A percentile compares a stretch with the other conserved stretches of the same genome.
phyloP scores from a whole-genome alignment of 1,140 invertebrate genomes.

The Bacillus rossius region DNA sequence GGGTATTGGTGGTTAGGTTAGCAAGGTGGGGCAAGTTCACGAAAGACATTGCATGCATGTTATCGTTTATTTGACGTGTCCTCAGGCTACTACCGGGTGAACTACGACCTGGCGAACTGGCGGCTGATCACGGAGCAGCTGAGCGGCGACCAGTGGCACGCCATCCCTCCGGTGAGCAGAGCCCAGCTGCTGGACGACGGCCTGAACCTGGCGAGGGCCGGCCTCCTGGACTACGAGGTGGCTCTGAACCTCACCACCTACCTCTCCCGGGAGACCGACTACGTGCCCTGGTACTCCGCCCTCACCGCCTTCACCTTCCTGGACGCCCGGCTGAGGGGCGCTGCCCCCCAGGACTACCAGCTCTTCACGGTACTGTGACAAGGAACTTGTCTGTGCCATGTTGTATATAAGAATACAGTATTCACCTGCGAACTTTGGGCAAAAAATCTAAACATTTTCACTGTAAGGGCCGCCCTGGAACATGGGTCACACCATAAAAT shows the following conservation, averaged over 20 bases:
- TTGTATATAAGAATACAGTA: no score
- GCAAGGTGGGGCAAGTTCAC: no score
- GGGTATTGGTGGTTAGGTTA: no score
- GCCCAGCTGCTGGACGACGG: slow-evolving; percentile 57
- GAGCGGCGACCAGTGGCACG: slow-evolving; percentile 23
- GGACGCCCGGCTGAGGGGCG: slow-evolving; percentile 27
- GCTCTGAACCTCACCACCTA: slow-evolving; percentile 47
- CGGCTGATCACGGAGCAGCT: slow-evolving; percentile 38
- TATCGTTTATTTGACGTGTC: no score
- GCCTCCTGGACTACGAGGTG: slow-evolving; percentile 39
- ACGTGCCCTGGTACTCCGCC: slow-evolving; percentile 50
- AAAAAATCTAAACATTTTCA: no score
- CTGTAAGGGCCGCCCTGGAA: no score
- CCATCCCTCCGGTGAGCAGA: slow-evolving; percentile 45
- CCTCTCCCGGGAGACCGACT: slow-evolving; percentile 45
- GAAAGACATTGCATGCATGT: no score
- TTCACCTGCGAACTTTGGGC: no score
- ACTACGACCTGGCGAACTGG: slow-evolving; percentile 51
- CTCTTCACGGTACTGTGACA: no score
- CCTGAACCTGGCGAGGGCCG: slow-evolving; percentile 47
- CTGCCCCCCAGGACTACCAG: neutral
- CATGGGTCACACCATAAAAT: no score
- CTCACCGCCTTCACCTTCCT: slow-evolving; percentile 31
- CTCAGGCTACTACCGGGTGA: slow-evolving; percentile 56
- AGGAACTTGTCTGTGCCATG: no score